Conservation (phyloP, 2,888 invertebrate genomes). For the Rhamnusium bicolor region DNA sequence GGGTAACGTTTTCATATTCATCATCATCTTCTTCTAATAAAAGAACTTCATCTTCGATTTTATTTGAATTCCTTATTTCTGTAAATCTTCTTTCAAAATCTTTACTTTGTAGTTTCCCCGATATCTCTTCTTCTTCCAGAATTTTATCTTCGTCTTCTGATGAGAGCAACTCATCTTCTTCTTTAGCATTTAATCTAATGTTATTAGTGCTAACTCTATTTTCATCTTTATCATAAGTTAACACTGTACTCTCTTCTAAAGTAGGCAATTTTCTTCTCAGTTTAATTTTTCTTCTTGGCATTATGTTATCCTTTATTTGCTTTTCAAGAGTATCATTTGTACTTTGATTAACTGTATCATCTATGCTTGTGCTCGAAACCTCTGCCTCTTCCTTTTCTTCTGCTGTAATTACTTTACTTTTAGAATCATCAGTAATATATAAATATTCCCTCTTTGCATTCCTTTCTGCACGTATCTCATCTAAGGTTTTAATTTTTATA, state of each 20-base stretch:
- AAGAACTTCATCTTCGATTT: slow-evolving; percentile 63
- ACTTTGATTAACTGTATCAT: slow-evolving; percentile 44
- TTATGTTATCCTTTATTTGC: neutral
- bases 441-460: slow-evolving; percentile 37
- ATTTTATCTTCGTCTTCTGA: neutral
- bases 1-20: slow-evolving; percentile 55
- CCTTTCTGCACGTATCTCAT: slow-evolving; percentile 68
- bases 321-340: neutral
- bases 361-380: slow-evolving; percentile 61
- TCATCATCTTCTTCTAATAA: slow-evolving; percentile 64
- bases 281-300: slow-evolving; percentile 39
- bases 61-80: slow-evolving; percentile 30
- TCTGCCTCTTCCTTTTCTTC: slow-evolving; percentile 55
- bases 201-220: neutral
- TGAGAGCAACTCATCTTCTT: neutral
- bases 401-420: neutral
- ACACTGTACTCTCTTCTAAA: slow-evolving; percentile 4
- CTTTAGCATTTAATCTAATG: neutral
- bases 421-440: neutral
- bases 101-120: neutral
- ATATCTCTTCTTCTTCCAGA: neutral
- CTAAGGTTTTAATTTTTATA: slow-evolving; percentile 69
- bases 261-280: slow-evolving; percentile 39
- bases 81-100: neutral
- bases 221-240: slow-evolving; percentile 4